phyloP scores from a whole-genome alignment of 2,113 vertebrate species.

The Pomatostomus ruficeps region DNA sequence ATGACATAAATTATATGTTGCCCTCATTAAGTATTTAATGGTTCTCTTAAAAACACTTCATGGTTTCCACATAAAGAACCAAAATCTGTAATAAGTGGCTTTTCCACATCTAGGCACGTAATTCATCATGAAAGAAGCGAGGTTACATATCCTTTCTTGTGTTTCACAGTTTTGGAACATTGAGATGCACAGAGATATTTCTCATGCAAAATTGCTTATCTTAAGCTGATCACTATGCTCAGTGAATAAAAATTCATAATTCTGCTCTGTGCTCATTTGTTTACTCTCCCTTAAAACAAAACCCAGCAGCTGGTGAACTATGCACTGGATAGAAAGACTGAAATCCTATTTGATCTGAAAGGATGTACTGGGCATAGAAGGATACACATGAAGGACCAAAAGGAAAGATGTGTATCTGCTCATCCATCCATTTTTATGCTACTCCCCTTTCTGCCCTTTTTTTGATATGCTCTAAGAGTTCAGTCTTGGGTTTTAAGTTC shows the following conservation, averaged over 20 bases:
- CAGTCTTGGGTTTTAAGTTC: not conserved
- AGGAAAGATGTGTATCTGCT: not conserved
- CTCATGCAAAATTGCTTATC: constrained; percentile 19
- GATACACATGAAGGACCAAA: not conserved
- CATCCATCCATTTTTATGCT: not conserved
- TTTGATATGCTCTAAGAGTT: not conserved
- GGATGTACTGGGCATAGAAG: not conserved
- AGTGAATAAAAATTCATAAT: constrained; percentile 18
- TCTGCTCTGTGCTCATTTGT: constrained; percentile 29
- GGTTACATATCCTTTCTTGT: not conserved
- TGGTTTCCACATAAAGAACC: constrained; percentile 23
- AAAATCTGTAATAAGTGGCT: constrained; percentile 14
- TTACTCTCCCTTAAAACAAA: not conserved
- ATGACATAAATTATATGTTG: not conserved
- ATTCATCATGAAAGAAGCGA: constrained; percentile 30
- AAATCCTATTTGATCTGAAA: constrained; percentile 16
- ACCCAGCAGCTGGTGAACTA: not conserved
- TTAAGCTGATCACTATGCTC: not conserved
- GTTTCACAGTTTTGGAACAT: constrained; percentile 8
- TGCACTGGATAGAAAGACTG: not conserved
- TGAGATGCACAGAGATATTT: constrained; percentile 3
- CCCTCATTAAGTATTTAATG: constrained; percentile 36
- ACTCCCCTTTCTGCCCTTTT: not conserved
- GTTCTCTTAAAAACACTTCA: constrained; percentile 36
- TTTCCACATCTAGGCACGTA: not conserved